phyloP scores from a whole-genome alignment of 2,113 vertebrate genomes.

The Entosphenus tridentatus region DNA sequence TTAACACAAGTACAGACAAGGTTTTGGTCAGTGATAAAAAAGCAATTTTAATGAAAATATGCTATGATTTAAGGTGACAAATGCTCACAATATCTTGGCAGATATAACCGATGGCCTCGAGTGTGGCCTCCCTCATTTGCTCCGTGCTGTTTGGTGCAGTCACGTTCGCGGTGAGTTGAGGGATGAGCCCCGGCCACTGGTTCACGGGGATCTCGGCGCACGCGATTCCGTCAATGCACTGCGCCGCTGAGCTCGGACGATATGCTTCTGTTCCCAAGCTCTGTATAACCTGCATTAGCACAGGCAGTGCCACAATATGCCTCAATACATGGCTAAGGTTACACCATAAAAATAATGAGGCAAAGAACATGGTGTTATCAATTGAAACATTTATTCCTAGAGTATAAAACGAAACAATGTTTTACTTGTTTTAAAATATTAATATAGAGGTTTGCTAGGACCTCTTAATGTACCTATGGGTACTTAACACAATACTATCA shows the following conservation, averaged over 20 bases:
- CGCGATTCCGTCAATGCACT: conserved; percentile 86
- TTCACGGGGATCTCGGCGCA: conserved; percentile 86
- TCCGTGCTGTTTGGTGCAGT: conserved; percentile 81
- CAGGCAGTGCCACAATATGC: too few relatives aligned
- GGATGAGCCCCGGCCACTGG: conserved; percentile 90
- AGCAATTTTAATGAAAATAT: not conserved
- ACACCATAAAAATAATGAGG: too few relatives aligned
- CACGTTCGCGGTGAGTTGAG: conserved; percentile 77
- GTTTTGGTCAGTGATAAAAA: not conserved
- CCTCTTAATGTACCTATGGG: too few relatives aligned
- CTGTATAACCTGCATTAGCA: conserved; percentile 46
- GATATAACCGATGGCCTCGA: conserved; percentile 97
- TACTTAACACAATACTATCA: too few relatives aligned
- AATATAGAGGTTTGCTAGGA: too few relatives aligned
- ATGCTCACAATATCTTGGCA: conserved; percentile 92
- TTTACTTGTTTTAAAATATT: too few relatives aligned
- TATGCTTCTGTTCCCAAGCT: conserved; percentile 90
- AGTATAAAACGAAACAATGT: too few relatives aligned
- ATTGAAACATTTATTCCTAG: too few relatives aligned
- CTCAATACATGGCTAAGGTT: too few relatives aligned
- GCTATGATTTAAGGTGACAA: not conserved
- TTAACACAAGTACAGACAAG: not conserved
- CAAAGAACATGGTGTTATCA: too few relatives aligned
- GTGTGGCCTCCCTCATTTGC: conserved; percentile 94
- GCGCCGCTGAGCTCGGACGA: conserved; percentile 79